Evolutionary conservation across 2,113 vertebrate species (phyloP), one percentile per base, ranked within the genome.

Genomic region (Emydura subglobosa): DNA sequence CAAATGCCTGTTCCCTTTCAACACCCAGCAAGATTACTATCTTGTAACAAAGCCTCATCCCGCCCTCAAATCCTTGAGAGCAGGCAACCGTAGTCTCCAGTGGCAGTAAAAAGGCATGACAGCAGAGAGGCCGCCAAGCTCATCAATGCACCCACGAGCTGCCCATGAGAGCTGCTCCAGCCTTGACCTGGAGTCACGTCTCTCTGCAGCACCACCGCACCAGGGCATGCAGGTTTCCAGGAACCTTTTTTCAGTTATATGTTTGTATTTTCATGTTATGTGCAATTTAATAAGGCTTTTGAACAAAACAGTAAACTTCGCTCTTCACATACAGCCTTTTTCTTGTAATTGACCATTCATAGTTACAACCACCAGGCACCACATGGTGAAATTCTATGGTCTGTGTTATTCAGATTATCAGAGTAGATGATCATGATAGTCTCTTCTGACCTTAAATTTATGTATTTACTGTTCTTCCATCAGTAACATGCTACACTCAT

Each of bases 381-480:
- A 53, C 29, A 27, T 1, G 1, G n/a, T 42, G 57, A 85, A 82
- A 34, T 13, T 0, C 1, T 29, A 2, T 1, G 34, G 57, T 51
- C 51, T 19, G 31, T 19, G 31, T 65, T 65, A 65, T 65, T 17
- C 61, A 65, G 31, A 29, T 7, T 34, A 65, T n/a, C 61, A n/a
- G 16, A n/a, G 14, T 65, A 13, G 57, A 55, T n/a, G 51, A 80
- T 27, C 51, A 72, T 31, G 53, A 51, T 47, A 50, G 65, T 17
- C 0, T 0, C 5, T 83, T 83, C 59, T 42, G 29, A 57, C 24
- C 82, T 88, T 88, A 25, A 83, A 5, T 25, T 78, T 53, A 85
- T 81, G 44, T 85, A 61, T 10, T 4, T 57, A 51, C 27, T 55
- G 10, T 86, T 29, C 8, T 80, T 54, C 51, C 27, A 24, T 25